Evolutionary conservation across 2,888 invertebrate species (phyloP).

Genomic region (Ectemnius lituratus): DNA sequence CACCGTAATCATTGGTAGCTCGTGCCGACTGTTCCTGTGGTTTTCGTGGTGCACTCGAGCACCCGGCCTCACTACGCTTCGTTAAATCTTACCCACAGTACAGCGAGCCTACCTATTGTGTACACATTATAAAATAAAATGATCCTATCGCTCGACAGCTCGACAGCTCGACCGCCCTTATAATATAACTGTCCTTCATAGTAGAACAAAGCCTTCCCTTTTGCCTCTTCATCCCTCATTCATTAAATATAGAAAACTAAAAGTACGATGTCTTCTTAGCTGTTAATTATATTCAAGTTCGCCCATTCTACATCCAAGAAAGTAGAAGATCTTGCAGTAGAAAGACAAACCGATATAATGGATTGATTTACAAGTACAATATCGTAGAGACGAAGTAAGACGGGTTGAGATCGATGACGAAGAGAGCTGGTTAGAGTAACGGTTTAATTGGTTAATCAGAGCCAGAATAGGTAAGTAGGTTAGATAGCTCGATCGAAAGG

Average conservation of each 20-base stretch:
- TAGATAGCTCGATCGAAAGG: constrained; percentile 20
- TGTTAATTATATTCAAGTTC: too few species aligned
- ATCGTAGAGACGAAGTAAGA: too few species aligned
- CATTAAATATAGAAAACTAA: too few species aligned
- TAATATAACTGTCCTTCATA: too few species aligned
- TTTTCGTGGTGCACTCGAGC: constrained; percentile 42
- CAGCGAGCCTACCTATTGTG: constrained; percentile 30
- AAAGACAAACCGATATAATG: too few species aligned
- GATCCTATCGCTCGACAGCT: constrained; percentile 5
- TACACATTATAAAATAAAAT: constrained; percentile 27
- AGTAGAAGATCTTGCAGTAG: too few species aligned
- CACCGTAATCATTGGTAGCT: constrained; percentile 34
- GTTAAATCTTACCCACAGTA: constrained; percentile 43
- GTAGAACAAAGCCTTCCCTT: too few species aligned
- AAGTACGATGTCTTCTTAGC: too few species aligned
- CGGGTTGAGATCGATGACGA: too few species aligned
- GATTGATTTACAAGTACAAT: too few species aligned
- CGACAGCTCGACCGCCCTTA: not conserved
- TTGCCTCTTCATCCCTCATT: too few species aligned
- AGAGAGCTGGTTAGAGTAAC: not conserved
- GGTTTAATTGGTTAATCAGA: constrained; percentile 26
- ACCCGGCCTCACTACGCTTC: constrained; percentile 39
- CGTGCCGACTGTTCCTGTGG: constrained; percentile 50
- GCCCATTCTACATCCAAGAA: too few species aligned
- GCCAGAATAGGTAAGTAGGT: constrained; percentile 14